Percentiles rank a stretch among this genome's conserved stretches.
Conservation (phyloP, 53 echinoderm and acorn worm species). For the Paracentrotus lividus region DNA sequence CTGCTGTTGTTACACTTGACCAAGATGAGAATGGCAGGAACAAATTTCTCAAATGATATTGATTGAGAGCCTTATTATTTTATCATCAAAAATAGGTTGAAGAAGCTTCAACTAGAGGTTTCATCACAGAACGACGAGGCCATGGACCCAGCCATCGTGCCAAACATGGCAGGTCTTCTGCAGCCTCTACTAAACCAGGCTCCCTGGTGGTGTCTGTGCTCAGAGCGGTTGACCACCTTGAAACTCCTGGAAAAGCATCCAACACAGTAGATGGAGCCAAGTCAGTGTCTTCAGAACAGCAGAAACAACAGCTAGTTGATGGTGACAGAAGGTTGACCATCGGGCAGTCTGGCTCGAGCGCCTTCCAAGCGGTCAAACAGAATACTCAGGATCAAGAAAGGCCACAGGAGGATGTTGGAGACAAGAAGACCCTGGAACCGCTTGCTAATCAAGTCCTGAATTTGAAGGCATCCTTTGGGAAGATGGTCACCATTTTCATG, state of each 20-base stretch:
- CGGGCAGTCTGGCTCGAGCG: slow-evolving; percentile 79
- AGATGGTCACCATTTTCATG: slow-evolving; percentile 64
- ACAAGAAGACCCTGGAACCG: slow-evolving; percentile 31
- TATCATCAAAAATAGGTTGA: slow-evolving; percentile 10
- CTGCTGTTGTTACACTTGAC: neutral
- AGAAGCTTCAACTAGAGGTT: slow-evolving; percentile 46
- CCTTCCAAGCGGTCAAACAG: slow-evolving; percentile 76
- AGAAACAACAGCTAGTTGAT: neutral
- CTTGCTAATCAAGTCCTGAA: slow-evolving; percentile 76
- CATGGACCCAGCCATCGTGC: neutral
- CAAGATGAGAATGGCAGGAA: neutral
- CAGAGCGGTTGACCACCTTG: slow-evolving; percentile 69
- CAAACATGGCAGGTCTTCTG: neutral
- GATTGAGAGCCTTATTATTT: too few relatives aligned
- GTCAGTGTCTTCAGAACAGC: neutral
- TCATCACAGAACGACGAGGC: slow-evolving; percentile 57
- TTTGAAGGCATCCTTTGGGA: slow-evolving; percentile 61
- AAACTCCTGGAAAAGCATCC: slow-evolving; percentile 26
- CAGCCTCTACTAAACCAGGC: slow-evolving; percentile 47
- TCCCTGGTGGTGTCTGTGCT: slow-evolving; percentile 82
- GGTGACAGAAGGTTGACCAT: slow-evolving; percentile 46
- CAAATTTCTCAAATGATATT: neutral
- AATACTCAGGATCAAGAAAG: neutral
- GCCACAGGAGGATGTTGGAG: neutral
- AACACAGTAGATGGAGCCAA: neutral